A percentile compares a stretch with the other conserved stretches of the same genome.
Conservation (phyloP, 2,113 vertebrate species). For the Potamarius usumacintae region DNA sequence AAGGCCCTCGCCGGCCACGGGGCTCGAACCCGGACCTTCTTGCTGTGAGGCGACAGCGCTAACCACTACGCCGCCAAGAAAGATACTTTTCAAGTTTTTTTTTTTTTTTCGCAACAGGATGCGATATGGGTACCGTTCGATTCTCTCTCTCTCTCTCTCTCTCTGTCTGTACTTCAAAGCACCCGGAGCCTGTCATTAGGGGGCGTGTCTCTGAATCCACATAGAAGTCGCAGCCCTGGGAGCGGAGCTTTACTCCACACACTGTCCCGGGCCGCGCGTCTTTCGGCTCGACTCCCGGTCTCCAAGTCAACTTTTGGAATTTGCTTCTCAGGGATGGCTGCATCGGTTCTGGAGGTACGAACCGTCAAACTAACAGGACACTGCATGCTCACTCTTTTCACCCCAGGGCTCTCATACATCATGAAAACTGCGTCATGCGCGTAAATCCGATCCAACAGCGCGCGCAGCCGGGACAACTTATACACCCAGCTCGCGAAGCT, state of each 20-base stretch:
- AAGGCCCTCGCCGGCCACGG: too few relatives aligned
- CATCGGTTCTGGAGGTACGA: conserved; percentile 80
- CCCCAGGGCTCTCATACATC: not conserved
- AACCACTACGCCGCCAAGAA: too few relatives aligned
- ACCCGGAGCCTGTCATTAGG: conserved; percentile 74
- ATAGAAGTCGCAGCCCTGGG: conserved; percentile 72
- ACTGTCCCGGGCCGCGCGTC: conserved; percentile 72
- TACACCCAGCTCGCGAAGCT: not conserved
- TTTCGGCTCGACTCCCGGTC: conserved; percentile 58
- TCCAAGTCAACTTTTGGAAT: conserved; percentile 70
- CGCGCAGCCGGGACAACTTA: not conserved
- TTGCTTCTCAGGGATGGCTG: conserved; percentile 82
- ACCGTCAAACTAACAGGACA: conserved; percentile 47
- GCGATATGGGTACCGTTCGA: not conserved
- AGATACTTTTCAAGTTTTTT: too few relatives aligned
- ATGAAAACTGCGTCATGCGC: not conserved
- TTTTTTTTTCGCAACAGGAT: not conserved
- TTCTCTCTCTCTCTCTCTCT: conserved; percentile 47
- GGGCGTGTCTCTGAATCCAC: conserved; percentile 75
- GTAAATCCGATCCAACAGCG: not conserved
- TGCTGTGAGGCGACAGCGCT: too few relatives aligned
- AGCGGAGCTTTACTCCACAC: conserved; percentile 70
- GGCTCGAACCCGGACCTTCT: too few relatives aligned
- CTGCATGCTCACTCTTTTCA: not conserved
- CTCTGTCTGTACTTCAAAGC: conserved; percentile 75